Evolutionary conservation across 2,888 invertebrate genomes (phyloP).

Genomic region (Atethmia centrago): DNA sequence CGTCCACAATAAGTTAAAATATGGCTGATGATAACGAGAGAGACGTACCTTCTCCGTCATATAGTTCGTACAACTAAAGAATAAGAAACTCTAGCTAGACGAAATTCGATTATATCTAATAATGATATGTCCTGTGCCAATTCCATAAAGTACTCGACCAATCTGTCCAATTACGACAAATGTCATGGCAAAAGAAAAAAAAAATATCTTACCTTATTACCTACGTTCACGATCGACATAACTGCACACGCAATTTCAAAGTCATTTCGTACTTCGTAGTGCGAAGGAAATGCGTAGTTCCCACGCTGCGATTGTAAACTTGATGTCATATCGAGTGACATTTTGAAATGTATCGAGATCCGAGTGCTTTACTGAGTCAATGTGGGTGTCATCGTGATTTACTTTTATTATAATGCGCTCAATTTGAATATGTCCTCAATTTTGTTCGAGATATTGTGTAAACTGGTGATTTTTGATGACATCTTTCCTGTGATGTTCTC

Average conservation of each 20-base stretch:
- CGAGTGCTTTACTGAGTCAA: neutral
- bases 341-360: constrained; percentile 25
- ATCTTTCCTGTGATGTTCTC: too few relatives aligned
- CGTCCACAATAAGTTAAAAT: too few relatives aligned
- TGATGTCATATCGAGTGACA: constrained; percentile 23
- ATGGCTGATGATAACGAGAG: too few relatives aligned
- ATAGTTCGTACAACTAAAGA: too few relatives aligned
- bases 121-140: neutral
- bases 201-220: constrained; percentile 12
- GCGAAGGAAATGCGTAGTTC: constrained; percentile 41
- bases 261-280: constrained; percentile 37
- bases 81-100: neutral
- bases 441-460: neutral
- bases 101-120: too few relatives aligned
- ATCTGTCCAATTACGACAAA: constrained; percentile 26
- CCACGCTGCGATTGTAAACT: constrained; percentile 40
- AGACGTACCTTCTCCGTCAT: too few relatives aligned
- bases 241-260: constrained; percentile 53
- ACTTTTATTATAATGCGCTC: neutral
- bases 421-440: neutral
- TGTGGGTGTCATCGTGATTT: constrained; percentile 21
- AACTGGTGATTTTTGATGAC: too few relatives aligned
- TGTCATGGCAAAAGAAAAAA: constrained; percentile 24
- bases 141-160: neutral
- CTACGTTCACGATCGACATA: constrained; percentile 9